Conservation (phyloP, 2,113 vertebrate species). For the Sitta europaea region DNA sequence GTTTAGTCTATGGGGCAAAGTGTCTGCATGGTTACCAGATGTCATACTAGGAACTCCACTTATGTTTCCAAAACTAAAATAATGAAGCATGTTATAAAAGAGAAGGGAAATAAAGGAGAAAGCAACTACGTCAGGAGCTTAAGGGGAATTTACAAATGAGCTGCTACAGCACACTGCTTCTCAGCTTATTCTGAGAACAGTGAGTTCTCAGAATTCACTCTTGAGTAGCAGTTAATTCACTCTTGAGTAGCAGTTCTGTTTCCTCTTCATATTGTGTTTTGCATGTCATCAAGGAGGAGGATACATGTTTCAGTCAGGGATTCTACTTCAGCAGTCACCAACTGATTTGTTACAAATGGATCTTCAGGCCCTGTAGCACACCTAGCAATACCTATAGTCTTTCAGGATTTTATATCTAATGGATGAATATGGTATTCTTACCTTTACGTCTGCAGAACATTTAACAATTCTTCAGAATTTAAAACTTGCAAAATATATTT, state of each 20-base stretch:
- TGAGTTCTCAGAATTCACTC: no score
- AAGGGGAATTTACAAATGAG: background rate
- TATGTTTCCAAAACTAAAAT: background rate
- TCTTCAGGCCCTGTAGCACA: background rate
- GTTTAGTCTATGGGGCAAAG: background rate
- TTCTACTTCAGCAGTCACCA: background rate
- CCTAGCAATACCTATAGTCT: background rate
- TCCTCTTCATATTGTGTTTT: background rate
- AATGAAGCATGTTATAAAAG: background rate
- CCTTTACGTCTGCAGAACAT: background rate
- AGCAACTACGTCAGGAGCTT: background rate
- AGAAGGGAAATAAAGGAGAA: background rate
- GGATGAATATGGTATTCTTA: background rate
- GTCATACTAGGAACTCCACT: background rate
- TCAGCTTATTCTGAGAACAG: background rate
- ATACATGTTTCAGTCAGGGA: accelerated
- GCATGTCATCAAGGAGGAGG: background rate
- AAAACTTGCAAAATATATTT: background rate
- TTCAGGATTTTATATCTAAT: background rate
- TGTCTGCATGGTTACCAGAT: background rate
- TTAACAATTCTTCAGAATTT: background rate
- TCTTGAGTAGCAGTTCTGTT: background rate
- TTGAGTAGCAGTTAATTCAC: no score
- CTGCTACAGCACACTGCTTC: background rate
- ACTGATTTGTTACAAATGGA: background rate